Percentiles rank a stretch among this genome's conserved stretches.
Evolutionary conservation across 2,797 vertebrate species (phyloP).

Genomic region (Alectoris magna): DNA sequence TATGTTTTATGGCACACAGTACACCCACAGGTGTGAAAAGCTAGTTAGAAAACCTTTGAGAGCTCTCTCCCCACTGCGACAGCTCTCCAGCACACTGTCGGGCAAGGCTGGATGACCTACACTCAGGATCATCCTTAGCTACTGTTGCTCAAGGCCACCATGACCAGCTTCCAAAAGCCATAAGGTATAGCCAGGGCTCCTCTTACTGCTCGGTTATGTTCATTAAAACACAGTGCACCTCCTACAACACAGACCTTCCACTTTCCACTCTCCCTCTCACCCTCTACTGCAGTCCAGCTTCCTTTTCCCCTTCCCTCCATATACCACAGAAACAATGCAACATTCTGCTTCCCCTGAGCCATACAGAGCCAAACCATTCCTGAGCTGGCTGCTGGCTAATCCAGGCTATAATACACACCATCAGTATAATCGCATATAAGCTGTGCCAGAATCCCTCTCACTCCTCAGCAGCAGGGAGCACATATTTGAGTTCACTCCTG

Average conservation of each 20-base stretch:
- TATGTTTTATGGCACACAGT: not conserved
- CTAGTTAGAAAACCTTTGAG: not conserved
- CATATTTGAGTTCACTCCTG: not conserved
- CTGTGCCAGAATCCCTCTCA: not conserved
- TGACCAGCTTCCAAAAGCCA: not conserved
- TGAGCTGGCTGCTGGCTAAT: not conserved
- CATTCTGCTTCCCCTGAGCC: not conserved
- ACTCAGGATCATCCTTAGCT: not conserved
- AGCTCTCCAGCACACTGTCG: not conserved
- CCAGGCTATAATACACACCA: not conserved
- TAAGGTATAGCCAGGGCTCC: fast-evolving
- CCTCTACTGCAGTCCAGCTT: not conserved
- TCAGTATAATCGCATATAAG: not conserved
- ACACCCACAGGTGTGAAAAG: not conserved
- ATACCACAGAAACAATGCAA: not conserved
- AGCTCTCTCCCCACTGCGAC: not conserved
- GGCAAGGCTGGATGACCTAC: not conserved
- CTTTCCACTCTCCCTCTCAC: not conserved
- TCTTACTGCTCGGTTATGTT: not conserved
- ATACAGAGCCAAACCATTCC: not conserved
- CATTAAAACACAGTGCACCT: not conserved
- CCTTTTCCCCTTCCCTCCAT: not conserved
- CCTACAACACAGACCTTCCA: not conserved
- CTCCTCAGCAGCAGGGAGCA: not conserved
- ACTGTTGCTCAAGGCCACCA: fast-evolving